Evolutionary conservation across 1,140 invertebrate species (phyloP).

Genomic region (Heliconius eleuchia): DNA sequence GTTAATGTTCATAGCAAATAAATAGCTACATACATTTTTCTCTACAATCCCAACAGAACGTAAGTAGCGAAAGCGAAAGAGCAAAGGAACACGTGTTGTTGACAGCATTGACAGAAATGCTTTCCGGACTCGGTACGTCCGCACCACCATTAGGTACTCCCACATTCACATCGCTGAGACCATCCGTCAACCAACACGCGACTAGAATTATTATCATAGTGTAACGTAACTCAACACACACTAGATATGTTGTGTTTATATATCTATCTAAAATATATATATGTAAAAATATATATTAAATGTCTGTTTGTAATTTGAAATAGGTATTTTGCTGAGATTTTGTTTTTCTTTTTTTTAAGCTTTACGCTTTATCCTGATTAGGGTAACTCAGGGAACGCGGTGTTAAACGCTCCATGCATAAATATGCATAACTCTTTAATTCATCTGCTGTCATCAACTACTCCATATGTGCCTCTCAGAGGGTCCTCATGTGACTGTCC

Average conservation of each 20-base stretch:
- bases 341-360: too few species aligned
- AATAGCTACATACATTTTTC: not conserved
- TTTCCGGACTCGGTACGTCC: constrained; percentile 46
- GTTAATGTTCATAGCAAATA: not conserved
- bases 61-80: constrained; percentile 22
- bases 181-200: constrained; percentile 66
- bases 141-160: constrained; percentile 56
- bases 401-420: too few species aligned
- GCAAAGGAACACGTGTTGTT: constrained; percentile 50
- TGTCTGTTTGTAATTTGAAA: too few species aligned
- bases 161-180: constrained; percentile 49
- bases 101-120: constrained; percentile 68
- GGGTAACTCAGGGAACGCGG: too few species aligned
- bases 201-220: constrained; percentile 45
- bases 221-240: constrained; percentile 28
- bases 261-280: not conserved
- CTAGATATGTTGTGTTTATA: not conserved
- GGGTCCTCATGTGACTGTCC: too few species aligned
- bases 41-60: constrained; percentile 17
- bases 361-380: too few species aligned
- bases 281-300: too few species aligned
- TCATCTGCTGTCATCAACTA: too few species aligned
- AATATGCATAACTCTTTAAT: too few species aligned
- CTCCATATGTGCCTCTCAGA: too few species aligned
- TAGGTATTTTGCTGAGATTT: too few species aligned